A percentile compares a stretch with the other conserved stretches of the same genome.
These are phyloP conservation scores for Lethenteron camtschaticum DNA, from an alignment of 2,113 vertebrate species.

Conservation along the genomic window DNA sequence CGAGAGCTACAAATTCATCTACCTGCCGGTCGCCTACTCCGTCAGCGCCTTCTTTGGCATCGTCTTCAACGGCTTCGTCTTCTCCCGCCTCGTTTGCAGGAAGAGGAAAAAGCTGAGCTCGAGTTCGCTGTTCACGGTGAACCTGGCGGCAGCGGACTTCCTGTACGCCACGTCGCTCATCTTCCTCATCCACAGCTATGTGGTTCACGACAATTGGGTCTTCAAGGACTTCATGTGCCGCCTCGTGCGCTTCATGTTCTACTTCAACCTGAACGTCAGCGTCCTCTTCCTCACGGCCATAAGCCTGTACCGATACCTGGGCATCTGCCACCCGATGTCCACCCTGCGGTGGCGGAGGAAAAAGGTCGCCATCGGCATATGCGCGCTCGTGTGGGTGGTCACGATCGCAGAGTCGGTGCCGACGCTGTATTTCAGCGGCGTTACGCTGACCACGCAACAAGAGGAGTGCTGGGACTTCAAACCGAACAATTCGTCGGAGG, in stretches of 20 bases:
- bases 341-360: constrained; percentile 49
- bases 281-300: constrained; percentile 87
- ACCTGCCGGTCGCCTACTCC: constrained; percentile 54
- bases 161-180: constrained; percentile 70
- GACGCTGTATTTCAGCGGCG: constrained; percentile 60
- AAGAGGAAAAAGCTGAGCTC: too few species aligned
- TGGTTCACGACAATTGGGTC: constrained; percentile 63
- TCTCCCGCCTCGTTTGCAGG: constrained; percentile 18
- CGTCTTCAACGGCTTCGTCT: constrained; percentile 54
- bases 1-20: constrained; percentile 66
- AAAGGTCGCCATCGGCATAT: constrained; percentile 36
- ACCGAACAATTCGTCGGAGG: too few species aligned
- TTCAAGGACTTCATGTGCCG: constrained; percentile 60
- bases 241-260: constrained; percentile 77
- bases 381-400: constrained; percentile 30
- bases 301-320: constrained; percentile 67
- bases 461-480: too few species aligned
- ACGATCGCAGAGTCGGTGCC: constrained; percentile 51
- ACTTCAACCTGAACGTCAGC: constrained; percentile 76
- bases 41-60: constrained; percentile 62
- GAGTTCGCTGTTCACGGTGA: constrained; percentile 71
- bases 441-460: constrained; percentile 27
- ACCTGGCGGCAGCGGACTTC: constrained; percentile 54
- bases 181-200: constrained; percentile 71
- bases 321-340: constrained; percentile 50